Evolutionary conservation across 2,797 vertebrate species (phyloP), one percentile per base, ranked within the genome.

Genomic region (Phylloscopus collybita): DNA sequence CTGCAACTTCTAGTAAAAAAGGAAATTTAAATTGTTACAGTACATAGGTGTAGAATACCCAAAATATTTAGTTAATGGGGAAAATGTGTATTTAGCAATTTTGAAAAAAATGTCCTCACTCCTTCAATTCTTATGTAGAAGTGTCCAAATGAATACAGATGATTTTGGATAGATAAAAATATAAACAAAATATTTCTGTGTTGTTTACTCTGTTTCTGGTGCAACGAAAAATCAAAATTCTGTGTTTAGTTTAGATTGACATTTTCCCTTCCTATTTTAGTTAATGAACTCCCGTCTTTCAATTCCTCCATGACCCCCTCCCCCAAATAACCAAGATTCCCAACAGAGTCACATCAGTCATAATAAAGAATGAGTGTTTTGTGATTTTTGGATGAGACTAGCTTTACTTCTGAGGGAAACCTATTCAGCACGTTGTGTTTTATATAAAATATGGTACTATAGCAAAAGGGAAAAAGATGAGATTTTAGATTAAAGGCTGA

Each of bases 401-500:
- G 3, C 10, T 64, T 54, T 75, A 64, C 23, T n/a, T 89, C n/a
- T 32, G 49, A 85, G 56, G 29, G 20, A 90, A 86, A 86, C 38
- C 34, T 76, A 73, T 81, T 53, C 71, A 85, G 32, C 5, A 92
- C 34, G 57, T 32, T 76, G 53, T 85, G 32, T 53, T 88, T 93
- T 87, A 47, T 57, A 85, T 21, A 80, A 86, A 84, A 92, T 38
- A 76, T 29, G 13, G 50, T 40, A 75, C 29, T 22, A 86, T 16
- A 92, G 8, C 18, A 90, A 91, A 90, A 91, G 23, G 2, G 5
- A 18, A 82, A 91, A 82, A 73, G 40, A 74, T 53, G n/a, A 59
- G 34, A 82, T 82, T 76, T 92, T 81, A 92, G 60, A 87, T 81
- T 72, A 85, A 54, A 75, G 22, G 5, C 47, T 92, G 67, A 51